Evolutionary conservation across 2,797 vertebrate genomes (phyloP).

Genomic region (Paratrypauchen microcephalus): DNA sequence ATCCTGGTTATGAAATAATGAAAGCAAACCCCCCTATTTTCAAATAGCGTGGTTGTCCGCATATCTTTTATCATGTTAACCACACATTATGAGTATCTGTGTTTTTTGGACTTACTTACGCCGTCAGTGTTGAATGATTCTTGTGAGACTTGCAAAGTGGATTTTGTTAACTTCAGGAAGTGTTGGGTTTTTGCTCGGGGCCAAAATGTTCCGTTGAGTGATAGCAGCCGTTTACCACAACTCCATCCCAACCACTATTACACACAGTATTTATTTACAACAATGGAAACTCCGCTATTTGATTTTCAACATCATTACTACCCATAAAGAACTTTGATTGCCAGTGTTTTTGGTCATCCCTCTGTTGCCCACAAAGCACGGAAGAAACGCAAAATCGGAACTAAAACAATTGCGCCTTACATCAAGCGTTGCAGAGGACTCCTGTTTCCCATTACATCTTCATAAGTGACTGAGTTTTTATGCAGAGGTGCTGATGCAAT

Average conservation of each 20-base stretch:
- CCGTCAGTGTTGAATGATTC: slow-evolving; percentile 54
- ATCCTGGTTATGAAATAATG: too few relatives aligned
- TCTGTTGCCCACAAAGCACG: slow-evolving; percentile 52
- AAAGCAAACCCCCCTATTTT: too few relatives aligned
- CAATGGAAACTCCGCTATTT: slow-evolving; percentile 77
- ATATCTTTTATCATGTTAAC: too few relatives aligned
- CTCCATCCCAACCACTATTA: slow-evolving; percentile 60
- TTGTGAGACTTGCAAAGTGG: slow-evolving; percentile 72
- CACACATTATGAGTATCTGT: slow-evolving; percentile 22
- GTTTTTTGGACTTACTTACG: slow-evolving; percentile 48
- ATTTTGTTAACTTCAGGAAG: slow-evolving; percentile 79
- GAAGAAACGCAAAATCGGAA: slow-evolving; percentile 30
- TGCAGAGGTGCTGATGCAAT: slow-evolving; percentile 76
- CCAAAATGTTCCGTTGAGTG: slow-evolving; percentile 74
- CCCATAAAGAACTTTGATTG: slow-evolving; percentile 53
- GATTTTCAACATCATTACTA: slow-evolving; percentile 69
- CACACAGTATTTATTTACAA: slow-evolving; percentile 76
- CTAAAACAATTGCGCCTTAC: slow-evolving; percentile 61
- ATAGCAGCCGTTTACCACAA: slow-evolving; percentile 72
- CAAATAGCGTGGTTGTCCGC: too few relatives aligned
- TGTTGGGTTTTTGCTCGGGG: slow-evolving; percentile 75
- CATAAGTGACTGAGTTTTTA: slow-evolving; percentile 68
- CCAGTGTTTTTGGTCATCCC: slow-evolving; percentile 52
- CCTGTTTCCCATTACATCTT: slow-evolving; percentile 74
- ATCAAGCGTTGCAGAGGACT: slow-evolving; percentile 55